These are phyloP conservation scores for Drosophila micromelanica DNA, from an alignment of 1,140 invertebrate genomes.

Conservation along the genomic window DNA sequence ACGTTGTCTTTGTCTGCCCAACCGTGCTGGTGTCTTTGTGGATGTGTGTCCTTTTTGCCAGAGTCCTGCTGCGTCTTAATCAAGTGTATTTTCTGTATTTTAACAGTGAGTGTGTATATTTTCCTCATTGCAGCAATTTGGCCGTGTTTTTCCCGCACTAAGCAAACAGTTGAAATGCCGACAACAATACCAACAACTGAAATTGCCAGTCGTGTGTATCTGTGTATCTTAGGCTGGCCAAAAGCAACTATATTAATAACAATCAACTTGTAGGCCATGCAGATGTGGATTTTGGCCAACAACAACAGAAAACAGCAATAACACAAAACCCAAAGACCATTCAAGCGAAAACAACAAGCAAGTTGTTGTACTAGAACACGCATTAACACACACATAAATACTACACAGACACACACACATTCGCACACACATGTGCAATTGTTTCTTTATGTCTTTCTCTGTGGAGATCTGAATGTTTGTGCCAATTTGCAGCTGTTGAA, in stretches of 20 bases:
- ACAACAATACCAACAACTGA: slow-evolving; percentile 19
- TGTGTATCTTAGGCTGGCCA: slow-evolving; percentile 11
- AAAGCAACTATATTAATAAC: slow-evolving; percentile 60
- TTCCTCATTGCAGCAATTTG: slow-evolving; percentile 53
- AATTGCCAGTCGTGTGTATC: slow-evolving; percentile 3
- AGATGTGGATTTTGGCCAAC: slow-evolving; percentile 52
- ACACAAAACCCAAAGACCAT: slow-evolving; percentile 35
- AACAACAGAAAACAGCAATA: slow-evolving; percentile 35
- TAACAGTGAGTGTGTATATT: slow-evolving; percentile 18
- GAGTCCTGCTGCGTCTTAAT: slow-evolving; percentile 41
- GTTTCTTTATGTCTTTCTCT: slow-evolving; percentile 40
- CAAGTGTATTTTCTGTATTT: slow-evolving; percentile 42
- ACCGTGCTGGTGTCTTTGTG: slow-evolving; percentile 25
- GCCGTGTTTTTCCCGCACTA: slow-evolving; percentile 55
- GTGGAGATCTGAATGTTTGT: not conserved
- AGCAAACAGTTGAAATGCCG: slow-evolving; percentile 50
- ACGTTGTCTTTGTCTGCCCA: slow-evolving; percentile 35
- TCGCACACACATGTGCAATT: slow-evolving; percentile 21
- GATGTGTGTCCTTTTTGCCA: slow-evolving; percentile 1
- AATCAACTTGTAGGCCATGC: slow-evolving; percentile 56
- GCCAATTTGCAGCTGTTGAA: slow-evolving; percentile 47
- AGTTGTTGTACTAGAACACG: slow-evolving; percentile 36
- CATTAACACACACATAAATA: slow-evolving; percentile 54
- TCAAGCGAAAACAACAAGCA: slow-evolving; percentile 57
- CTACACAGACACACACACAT: slow-evolving; percentile 18